A percentile compares a stretch with the other conserved stretches of the same genome.
phyloP scores from a whole-genome alignment of 2,113 vertebrate genomes.

The Antidorcas marsupialis region DNA sequence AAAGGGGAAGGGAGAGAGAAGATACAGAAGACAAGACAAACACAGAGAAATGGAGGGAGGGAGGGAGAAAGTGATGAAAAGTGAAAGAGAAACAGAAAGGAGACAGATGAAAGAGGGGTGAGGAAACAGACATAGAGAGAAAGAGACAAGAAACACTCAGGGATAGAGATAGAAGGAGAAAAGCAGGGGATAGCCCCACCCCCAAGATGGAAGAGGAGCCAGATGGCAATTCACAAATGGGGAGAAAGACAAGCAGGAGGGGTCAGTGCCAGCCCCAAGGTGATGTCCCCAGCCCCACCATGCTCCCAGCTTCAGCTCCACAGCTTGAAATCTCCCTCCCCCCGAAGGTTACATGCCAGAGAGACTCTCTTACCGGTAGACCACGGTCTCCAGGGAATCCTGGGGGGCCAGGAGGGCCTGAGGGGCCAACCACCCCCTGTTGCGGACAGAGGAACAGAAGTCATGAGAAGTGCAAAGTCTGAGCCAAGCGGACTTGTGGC shows the following conservation, averaged over 20 bases:
- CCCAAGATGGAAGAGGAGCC: neutral
- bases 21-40: neutral
- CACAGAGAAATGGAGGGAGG: neutral
- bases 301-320: neutral
- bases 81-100: neutral
- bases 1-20: too few species aligned
- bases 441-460: constrained; percentile 17
- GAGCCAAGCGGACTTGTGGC: neutral
- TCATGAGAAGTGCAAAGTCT: neutral
- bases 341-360: neutral
- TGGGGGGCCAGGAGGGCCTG: constrained; percentile 78
- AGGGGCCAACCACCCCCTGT: constrained; percentile 78
- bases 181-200: neutral
- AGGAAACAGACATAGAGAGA: neutral
- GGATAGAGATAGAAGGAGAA: neutral
- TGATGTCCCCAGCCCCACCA: neutral
- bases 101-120: neutral
- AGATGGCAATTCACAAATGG: neutral
- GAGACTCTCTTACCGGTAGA: constrained; percentile 80
- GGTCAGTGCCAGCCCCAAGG: neutral
- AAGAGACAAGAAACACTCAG: neutral
- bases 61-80: neutral
- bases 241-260: neutral
- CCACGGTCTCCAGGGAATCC: constrained; percentile 90
- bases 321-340: neutral